Conservation (phyloP, 2,797 vertebrate genomes). For the Staurois parvus region DNA sequence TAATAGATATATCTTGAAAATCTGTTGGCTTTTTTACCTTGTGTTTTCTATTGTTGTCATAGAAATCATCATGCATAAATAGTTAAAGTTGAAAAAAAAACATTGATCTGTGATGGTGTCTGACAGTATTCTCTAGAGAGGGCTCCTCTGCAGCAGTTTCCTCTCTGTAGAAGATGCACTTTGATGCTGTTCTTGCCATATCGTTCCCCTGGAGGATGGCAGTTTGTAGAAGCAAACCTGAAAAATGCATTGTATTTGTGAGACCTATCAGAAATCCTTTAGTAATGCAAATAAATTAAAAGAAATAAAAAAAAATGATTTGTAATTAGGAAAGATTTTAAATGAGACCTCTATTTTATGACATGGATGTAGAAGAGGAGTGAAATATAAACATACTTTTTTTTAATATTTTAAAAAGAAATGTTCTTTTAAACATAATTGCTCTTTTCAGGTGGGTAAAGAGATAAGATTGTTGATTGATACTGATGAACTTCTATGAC, state of each 20-base stretch:
- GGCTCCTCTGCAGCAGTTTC: slow-evolving; percentile 48
- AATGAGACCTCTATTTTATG: neutral
- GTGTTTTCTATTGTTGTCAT: slow-evolving; percentile 42
- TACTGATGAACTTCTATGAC: neutral
- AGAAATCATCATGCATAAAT: slow-evolving; percentile 53
- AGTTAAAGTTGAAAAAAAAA: slow-evolving; percentile 42
- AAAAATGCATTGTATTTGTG: slow-evolving; percentile 54
- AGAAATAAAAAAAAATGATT: slow-evolving; percentile 19
- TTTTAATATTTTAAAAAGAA: slow-evolving; percentile 7
- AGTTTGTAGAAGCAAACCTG: slow-evolving; percentile 47
- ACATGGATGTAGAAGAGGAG: neutral
- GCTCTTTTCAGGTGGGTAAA: neutral
- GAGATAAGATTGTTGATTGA: neutral
- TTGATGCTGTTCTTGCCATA: slow-evolving; percentile 55
- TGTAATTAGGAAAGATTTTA: slow-evolving; percentile 13
- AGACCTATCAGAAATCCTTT: slow-evolving; percentile 38
- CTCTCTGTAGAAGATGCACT: slow-evolving; percentile 51
- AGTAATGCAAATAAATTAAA: slow-evolving; percentile 38
- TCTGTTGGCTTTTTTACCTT: slow-evolving; percentile 12
- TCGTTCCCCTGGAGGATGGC: slow-evolving; percentile 46
- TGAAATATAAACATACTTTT: neutral
- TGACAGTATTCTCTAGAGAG: slow-evolving; percentile 56
- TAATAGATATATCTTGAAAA: slow-evolving; percentile 12
- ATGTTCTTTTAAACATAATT: neutral
- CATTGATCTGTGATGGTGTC: slow-evolving; percentile 55